A percentile compares a stretch with the other conserved stretches of the same genome.
Evolutionary conservation across 1,140 invertebrate species (phyloP).

Genomic region (Dryas iulia): DNA sequence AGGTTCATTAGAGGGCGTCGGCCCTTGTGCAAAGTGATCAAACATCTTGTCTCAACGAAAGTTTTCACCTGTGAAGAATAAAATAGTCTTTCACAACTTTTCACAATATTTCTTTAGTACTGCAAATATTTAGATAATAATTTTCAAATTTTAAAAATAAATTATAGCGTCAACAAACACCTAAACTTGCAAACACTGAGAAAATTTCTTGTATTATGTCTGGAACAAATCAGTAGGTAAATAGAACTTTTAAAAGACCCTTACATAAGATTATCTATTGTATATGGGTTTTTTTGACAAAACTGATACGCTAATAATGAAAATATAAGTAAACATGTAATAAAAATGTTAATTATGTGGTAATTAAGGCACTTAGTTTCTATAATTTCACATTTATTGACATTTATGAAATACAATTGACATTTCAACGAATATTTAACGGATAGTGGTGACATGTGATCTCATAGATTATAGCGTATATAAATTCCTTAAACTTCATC

Average conservation of each 20-base stretch:
- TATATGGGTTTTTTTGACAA: not conserved
- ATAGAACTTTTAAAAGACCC: not conserved
- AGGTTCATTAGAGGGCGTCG: constrained; percentile 30
- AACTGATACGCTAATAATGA: not conserved
- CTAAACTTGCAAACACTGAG: not conserved
- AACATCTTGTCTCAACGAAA: constrained; percentile 43
- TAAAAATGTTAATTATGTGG: not conserved
- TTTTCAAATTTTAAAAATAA: too few relatives aligned
- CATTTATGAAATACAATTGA: not conserved
- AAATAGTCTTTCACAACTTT: not conserved
- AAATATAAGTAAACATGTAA: not conserved
- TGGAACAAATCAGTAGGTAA: not conserved
- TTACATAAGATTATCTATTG: not conserved
- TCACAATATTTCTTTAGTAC: too few relatives aligned
- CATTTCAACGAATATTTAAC: not conserved
- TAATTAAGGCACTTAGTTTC: not conserved
- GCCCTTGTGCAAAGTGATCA: constrained; percentile 47
- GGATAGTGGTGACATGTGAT: not conserved
- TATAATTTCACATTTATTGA: not conserved
- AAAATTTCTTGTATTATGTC: too few relatives aligned
- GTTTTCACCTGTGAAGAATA: not conserved
- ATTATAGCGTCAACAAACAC: not conserved
- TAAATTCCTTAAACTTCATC: too few relatives aligned
- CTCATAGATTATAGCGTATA: too few relatives aligned
- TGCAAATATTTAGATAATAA: too few relatives aligned